Evolutionary conservation across 2,113 vertebrate genomes (phyloP).

Genomic region (Antechinus stuartii): DNA sequence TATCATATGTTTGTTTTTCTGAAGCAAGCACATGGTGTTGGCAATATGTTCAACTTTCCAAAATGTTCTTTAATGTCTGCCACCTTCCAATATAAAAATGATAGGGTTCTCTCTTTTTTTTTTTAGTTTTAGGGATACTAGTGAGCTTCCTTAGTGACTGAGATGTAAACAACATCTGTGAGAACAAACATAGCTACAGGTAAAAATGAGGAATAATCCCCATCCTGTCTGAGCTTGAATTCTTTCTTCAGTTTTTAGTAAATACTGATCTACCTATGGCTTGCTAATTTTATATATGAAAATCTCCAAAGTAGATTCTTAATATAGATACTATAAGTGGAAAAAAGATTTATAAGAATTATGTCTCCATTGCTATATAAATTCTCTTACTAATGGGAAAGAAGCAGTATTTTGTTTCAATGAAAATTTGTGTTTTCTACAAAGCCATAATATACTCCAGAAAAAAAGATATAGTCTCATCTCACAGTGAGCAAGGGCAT

Average conservation of each 20-base stretch:
- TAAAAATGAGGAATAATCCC: background rate
- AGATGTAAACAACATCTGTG: background rate
- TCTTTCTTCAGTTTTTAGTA: background rate
- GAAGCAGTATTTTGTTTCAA: constrained; percentile 27
- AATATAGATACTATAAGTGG: constrained; percentile 40
- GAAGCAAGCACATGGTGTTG: background rate
- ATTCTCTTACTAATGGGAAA: background rate
- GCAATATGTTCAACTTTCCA: background rate
- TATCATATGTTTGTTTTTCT: background rate
- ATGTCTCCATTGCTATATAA: constrained; percentile 12
- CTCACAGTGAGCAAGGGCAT: background rate
- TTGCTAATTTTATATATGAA: constrained; percentile 31
- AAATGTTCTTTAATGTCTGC: background rate
- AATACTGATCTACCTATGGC: constrained; percentile 4
- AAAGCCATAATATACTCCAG: background rate
- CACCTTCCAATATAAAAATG: background rate
- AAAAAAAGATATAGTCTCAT: background rate
- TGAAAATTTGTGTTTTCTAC: constrained; percentile 15
- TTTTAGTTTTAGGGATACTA: background rate
- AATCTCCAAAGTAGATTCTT: constrained; percentile 27
- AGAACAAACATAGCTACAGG: background rate
- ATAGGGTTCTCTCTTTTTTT: background rate
- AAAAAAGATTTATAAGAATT: constrained; percentile 4
- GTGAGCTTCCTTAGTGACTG: background rate
- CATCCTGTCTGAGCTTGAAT: background rate